Evolutionary conservation across 1,140 invertebrate genomes (phyloP), one percentile per base, ranked within the genome.

Genomic region (Saxidomus purpurata): DNA sequence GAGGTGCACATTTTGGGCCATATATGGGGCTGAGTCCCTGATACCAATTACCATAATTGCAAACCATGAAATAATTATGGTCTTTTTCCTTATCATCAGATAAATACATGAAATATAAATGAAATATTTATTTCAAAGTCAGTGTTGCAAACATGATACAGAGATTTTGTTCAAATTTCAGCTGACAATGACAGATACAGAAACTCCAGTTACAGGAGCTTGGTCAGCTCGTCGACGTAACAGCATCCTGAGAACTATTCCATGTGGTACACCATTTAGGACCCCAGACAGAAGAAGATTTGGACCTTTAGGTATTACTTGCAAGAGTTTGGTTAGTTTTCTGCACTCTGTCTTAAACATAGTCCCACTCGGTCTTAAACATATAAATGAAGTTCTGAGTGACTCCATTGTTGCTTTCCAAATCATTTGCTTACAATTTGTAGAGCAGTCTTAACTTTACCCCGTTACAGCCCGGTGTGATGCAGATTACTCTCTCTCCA

Each of bases 281-380:
- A 67, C 81, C 52, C 84, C 84, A 25, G 36, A 87, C 47, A 77
- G 40, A 36, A 19, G 84, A 59, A 34, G 84, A 59, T 87, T 87
- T 87, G 84, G 84, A 59, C 84, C 84, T 34, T 36, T 77, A 76
- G 84, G 84, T 87, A 87, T 67, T 11, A 11, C 15, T 15, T 74
- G 8, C 40, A 9, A 71, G 8, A 25, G 9, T 19, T 52, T 52
- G 47, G 9, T 52, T 52, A 9, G 9, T 52, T 52, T 19, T 52
- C 47, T 19, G 47, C 19, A 19, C 19, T 52, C 9, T 52, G n/a
- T 52, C 19, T 11, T 11, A 52, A 52, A 11, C 47, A 11, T 52
- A 9, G 9, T 52, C 19, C 19, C 47, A 52, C 9, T 9, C 9
- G 47, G 19, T 11, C 19, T 11, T 52, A 52, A 52, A 9, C 19